phyloP scores from a whole-genome alignment of 2,888 invertebrate species.

The Apamea epomidion region DNA sequence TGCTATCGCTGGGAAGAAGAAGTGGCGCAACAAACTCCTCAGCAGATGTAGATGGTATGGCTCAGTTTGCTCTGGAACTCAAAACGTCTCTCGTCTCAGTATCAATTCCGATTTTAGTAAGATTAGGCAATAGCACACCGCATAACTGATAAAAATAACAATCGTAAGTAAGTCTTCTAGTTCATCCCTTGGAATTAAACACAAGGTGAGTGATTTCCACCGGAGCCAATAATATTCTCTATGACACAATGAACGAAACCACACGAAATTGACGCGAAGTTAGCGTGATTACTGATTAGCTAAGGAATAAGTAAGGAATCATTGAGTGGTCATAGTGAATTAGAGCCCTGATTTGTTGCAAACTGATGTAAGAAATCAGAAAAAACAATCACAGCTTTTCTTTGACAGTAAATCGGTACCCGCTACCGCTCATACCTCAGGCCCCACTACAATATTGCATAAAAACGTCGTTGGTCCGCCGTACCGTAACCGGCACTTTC shows the following conservation, averaged over 20 bases:
- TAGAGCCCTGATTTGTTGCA: background rate
- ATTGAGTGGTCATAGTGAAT: too few relatives aligned
- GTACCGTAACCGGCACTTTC: constrained; percentile 81
- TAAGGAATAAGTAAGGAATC: too few relatives aligned
- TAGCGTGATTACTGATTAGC: too few relatives aligned
- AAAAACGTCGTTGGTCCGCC: constrained; percentile 70
- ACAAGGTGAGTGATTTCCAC: background rate
- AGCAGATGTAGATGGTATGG: too few relatives aligned
- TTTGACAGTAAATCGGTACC: background rate
- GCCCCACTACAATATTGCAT: constrained; percentile 65
- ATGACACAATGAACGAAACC: background rate
- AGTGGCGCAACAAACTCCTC: too few relatives aligned
- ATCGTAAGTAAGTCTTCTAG: background rate
- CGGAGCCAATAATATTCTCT: background rate
- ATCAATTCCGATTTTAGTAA: background rate
- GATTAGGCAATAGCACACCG: background rate
- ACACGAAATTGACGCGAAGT: too few relatives aligned
- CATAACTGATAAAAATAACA: background rate
- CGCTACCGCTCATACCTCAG: constrained; percentile 55
- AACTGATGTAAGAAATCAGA: background rate
- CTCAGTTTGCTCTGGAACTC: too few relatives aligned
- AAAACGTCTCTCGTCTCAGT: too few relatives aligned
- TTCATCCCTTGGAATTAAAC: background rate
- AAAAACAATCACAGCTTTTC: background rate
- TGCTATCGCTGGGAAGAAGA: too few relatives aligned